Conservation (phyloP, 2,888 invertebrate species). For the Tyria jacobaeae region DNA sequence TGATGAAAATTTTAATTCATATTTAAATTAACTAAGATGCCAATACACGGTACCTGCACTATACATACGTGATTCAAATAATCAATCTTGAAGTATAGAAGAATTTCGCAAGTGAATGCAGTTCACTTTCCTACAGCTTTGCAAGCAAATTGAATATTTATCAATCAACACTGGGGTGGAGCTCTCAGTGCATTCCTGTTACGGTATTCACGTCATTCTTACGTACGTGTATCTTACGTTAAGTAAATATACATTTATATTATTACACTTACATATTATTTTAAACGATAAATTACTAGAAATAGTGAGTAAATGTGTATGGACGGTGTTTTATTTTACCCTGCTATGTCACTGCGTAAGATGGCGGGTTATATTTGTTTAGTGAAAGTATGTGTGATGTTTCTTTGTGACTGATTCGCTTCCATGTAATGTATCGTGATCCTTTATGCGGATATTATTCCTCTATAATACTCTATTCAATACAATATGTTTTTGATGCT, state of each 20-base stretch:
- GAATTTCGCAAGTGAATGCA: constrained; percentile 53
- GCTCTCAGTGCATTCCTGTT: constrained; percentile 31
- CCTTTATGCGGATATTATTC: no score
- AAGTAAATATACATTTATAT: constrained; percentile 1
- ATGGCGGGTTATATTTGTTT: no score
- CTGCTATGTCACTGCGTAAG: no score
- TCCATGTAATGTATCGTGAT: no score
- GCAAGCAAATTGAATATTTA: constrained; percentile 59
- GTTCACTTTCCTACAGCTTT: constrained; percentile 39
- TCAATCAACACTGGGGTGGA: constrained; percentile 42
- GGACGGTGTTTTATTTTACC: neutral
- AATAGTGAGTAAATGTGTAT: neutral
- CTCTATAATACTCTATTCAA: no score
- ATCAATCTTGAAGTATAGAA: constrained; percentile 43
- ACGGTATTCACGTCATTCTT: constrained; percentile 1
- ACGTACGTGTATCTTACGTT: constrained; percentile 1
- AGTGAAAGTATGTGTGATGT: no score
- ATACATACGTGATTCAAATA: constrained; percentile 43
- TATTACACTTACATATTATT: neutral
- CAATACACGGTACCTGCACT: neutral
- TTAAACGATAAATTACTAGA: neutral
- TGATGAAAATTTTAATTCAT: neutral
- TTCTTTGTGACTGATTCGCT: no score
- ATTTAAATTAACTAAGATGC: neutral
- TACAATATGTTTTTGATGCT: no score